These are phyloP conservation scores for Channa striata DNA, from an alignment of 2,797 vertebrate genomes.

Conservation along the genomic window DNA sequence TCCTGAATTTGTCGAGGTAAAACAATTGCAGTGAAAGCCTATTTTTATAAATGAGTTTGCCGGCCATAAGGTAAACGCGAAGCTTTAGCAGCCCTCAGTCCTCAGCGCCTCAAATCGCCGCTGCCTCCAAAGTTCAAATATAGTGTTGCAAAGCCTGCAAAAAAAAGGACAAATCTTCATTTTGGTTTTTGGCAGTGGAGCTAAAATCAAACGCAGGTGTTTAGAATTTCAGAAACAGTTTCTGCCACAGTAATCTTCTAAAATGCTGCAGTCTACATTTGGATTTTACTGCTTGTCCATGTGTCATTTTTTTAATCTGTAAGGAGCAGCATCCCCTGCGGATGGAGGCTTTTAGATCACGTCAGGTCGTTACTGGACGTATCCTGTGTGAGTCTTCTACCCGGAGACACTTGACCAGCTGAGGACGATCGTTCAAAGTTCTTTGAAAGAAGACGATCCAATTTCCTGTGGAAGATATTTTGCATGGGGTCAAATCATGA, in stretches of 20 bases:
- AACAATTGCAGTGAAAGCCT: constrained; percentile 6
- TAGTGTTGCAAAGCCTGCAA: neutral
- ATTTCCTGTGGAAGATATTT: constrained; percentile 17
- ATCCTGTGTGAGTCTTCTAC: constrained; percentile 3
- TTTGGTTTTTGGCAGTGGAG: neutral
- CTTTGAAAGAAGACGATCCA: constrained; percentile 3
- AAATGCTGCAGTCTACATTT: too few species aligned
- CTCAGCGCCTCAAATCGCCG: neutral
- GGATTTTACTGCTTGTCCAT: too few species aligned
- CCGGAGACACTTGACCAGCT: constrained; percentile 4
- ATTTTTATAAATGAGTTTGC: constrained; percentile 34
- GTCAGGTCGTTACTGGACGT: too few species aligned
- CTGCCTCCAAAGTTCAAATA: neutral
- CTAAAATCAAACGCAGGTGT: neutral
- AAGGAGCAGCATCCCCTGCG: too few species aligned
- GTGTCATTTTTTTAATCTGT: too few species aligned
- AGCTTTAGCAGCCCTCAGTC: neutral
- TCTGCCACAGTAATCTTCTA: too few species aligned
- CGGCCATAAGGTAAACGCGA: neutral
- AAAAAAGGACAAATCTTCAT: neutral
- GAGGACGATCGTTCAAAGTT: neutral
- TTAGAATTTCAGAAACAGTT: too few species aligned
- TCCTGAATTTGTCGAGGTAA: neutral
- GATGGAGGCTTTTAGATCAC: too few species aligned
- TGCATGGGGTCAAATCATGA: neutral